Percentiles rank a stretch among this genome's conserved stretches.
These are phyloP conservation scores for Drosophila tanythrix DNA, from an alignment of 2,888 invertebrate genomes.

Conservation along the genomic window DNA sequence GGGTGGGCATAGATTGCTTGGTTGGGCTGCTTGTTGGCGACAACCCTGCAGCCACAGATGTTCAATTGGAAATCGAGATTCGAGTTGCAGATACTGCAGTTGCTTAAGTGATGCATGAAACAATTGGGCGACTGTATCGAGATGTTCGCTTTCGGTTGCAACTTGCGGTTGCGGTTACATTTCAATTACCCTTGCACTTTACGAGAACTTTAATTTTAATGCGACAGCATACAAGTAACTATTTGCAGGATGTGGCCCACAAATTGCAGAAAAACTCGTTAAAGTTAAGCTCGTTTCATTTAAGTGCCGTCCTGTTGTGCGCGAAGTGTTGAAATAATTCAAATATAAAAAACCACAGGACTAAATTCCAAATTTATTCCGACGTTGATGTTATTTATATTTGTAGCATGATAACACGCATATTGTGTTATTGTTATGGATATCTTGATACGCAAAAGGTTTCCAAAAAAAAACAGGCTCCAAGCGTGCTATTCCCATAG, in stretches of 20 bases:
- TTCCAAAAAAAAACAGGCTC: background rate
- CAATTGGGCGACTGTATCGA: background rate
- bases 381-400: background rate
- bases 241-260: background rate
- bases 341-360: background rate
- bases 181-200: constrained; percentile 11
- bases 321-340: background rate
- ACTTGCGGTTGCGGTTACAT: constrained; percentile 22
- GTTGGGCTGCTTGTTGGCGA: background rate
- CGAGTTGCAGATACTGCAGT: constrained; percentile 36
- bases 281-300: background rate
- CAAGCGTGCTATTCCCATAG: background rate
- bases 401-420: background rate
- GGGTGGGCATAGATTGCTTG: background rate
- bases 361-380: background rate
- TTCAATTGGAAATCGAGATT: constrained; percentile 51
- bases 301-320: background rate
- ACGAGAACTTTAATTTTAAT: background rate
- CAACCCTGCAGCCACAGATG: constrained; percentile 5
- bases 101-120: constrained; percentile 10
- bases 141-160: constrained; percentile 2
- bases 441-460: background rate
- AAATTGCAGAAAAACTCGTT: background rate
- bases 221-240: background rate
- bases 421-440: background rate